Percentiles rank a stretch among this genome's conserved stretches.
phyloP scores from a whole-genome alignment of 2,797 vertebrate species.

The Enteromius argenteus region DNA sequence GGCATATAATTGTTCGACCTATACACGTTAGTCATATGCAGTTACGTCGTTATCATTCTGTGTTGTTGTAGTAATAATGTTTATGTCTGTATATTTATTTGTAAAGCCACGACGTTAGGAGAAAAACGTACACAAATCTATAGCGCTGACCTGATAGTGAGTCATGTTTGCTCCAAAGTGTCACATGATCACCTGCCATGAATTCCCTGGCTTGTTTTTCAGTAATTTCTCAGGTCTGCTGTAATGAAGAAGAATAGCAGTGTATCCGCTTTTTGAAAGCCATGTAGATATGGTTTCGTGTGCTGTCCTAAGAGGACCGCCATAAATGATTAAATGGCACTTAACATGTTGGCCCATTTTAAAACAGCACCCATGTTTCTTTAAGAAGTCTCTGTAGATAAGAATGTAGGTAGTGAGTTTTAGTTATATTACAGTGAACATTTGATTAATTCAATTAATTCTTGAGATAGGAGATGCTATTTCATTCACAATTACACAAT shows the following conservation, averaged over 20 bases:
- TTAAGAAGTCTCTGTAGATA: not conserved
- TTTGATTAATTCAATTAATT: not conserved
- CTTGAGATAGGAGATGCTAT: not conserved
- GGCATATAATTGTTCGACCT: not conserved
- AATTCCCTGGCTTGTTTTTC: conserved; percentile 8
- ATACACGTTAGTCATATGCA: not conserved
- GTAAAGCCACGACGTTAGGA: not conserved
- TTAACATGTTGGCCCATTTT: not conserved
- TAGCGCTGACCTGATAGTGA: not conserved
- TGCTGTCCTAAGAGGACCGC: not conserved
- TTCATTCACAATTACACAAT: not conserved
- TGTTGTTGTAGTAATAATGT: not conserved
- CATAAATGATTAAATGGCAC: conserved; percentile 21
- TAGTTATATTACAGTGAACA: conserved; percentile 9
- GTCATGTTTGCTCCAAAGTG: not conserved
- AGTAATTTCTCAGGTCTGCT: not conserved
- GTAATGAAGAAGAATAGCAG: not conserved
- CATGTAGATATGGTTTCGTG: not conserved
- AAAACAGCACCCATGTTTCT: conserved; percentile 3
- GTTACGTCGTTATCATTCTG: not conserved
- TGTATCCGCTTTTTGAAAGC: not conserved
- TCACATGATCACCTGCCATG: conserved; percentile 30
- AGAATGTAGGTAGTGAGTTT: conserved; percentile 16
- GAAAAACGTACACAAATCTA: not conserved
- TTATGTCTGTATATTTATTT: not conserved